Evolutionary conservation across 2,113 vertebrate genomes (phyloP).

Genomic region (Sebastes schlegelii): DNA sequence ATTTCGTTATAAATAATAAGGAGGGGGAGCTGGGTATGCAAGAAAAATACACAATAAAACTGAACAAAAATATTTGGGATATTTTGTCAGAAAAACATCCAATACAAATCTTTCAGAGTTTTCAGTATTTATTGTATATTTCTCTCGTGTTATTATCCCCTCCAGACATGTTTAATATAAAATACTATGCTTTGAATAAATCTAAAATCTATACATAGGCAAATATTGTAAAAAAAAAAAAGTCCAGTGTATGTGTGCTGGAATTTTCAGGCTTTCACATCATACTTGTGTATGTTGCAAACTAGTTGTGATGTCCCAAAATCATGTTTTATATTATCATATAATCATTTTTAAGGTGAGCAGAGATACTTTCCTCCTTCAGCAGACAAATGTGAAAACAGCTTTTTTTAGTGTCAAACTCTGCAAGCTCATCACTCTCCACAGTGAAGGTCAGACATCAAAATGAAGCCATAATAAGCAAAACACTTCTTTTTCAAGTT

Average conservation of each 20-base stretch:
- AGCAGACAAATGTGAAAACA: background rate
- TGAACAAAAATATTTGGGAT: background rate
- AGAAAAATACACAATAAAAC: background rate
- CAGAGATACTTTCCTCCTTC: background rate
- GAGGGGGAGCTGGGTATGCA: background rate
- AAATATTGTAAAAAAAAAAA: background rate
- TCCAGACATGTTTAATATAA: background rate
- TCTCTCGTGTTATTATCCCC: background rate
- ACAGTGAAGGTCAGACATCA: constrained; percentile 12
- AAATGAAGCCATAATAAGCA: constrained; percentile 7
- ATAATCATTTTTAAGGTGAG: background rate
- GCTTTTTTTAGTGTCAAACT: background rate
- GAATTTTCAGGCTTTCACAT: background rate
- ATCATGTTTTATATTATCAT: background rate
- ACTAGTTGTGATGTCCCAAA: background rate
- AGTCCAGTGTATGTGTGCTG: background rate
- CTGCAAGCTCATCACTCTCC: background rate
- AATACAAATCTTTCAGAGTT: background rate
- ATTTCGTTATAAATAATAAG: constrained; percentile 1
- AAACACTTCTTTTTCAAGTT: background rate
- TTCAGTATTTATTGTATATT: background rate
- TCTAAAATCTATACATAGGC: background rate
- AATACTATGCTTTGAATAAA: background rate
- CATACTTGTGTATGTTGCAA: background rate
- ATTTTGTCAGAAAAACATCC: background rate